These are phyloP conservation scores for Protula sp. DNA, from an alignment of 2,888 invertebrate genomes.

Conservation along the genomic window DNA sequence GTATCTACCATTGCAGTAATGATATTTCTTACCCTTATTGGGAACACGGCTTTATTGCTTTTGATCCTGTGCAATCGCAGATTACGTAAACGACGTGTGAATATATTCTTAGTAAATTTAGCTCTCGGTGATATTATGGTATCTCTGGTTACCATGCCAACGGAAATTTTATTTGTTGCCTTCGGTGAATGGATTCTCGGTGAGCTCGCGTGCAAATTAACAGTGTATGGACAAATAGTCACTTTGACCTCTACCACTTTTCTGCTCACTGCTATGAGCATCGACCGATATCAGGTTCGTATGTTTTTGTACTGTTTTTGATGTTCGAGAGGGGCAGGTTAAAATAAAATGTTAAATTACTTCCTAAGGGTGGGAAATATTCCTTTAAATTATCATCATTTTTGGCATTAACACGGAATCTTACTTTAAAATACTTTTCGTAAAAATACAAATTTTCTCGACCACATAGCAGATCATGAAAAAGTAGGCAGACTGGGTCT, in stretches of 20 bases:
- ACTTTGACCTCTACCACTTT: conserved; percentile 53
- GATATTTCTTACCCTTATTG: conserved; percentile 51
- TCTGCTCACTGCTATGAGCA: conserved; percentile 54
- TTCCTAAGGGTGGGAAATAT: no score
- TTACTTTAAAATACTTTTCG: no score
- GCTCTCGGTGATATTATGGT: conserved; percentile 55
- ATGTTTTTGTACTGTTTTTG: no score
- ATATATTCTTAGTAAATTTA: conserved; percentile 54
- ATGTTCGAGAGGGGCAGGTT: no score
- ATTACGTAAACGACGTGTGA: conserved; percentile 49
- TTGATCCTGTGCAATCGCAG: conserved; percentile 43
- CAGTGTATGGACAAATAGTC: conserved; percentile 53
- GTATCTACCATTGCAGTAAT: conserved; percentile 27
- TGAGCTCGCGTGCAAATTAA: conserved; percentile 50
- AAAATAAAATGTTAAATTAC: no score
- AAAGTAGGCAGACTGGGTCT: no score
- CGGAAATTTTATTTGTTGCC: conserved; percentile 52
- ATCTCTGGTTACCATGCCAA: conserved; percentile 53
- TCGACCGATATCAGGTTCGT: conserved; percentile 50
- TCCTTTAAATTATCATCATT: no score
- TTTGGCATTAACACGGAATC: no score
- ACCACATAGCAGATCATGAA: no score
- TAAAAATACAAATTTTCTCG: no score
- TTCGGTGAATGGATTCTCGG: conserved; percentile 56
- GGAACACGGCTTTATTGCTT: conserved; percentile 50